Evolutionary conservation across 2,113 vertebrate genomes (phyloP).

Genomic region (Bettongia penicillata): DNA sequence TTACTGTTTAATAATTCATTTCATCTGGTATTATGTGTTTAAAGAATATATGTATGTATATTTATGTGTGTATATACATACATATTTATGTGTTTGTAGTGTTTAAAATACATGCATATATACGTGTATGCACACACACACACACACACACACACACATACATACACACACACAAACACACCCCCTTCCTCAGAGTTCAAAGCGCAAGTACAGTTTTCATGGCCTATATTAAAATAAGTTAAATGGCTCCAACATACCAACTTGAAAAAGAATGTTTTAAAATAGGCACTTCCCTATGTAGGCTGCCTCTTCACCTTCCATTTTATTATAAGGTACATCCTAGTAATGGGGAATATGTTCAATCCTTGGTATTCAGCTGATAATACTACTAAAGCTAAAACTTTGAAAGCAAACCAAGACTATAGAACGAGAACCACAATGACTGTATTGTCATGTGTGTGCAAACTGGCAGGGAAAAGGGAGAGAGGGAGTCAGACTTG

Average conservation of each 20-base stretch:
- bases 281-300: not conserved
- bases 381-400: not conserved
- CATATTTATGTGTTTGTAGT: no score
- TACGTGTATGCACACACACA: no score
- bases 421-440: not conserved
- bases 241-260: not conserved
- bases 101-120: no score
- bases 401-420: not conserved
- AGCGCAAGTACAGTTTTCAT: not conserved
- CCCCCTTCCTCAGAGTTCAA: not conserved
- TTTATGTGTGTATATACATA: no score
- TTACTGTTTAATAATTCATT: not conserved
- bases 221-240: not conserved
- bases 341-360: not conserved
- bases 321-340: not conserved
- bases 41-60: not conserved
- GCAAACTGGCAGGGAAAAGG: not conserved
- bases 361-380: not conserved
- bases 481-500: not conserved
- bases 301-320: not conserved
- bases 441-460: not conserved
- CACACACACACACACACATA: no score
- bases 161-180: not conserved
- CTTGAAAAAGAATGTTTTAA: not conserved
- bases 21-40: not conserved